A percentile compares a stretch with the other conserved stretches of the same genome.
Evolutionary conservation across 2,797 vertebrate genomes (phyloP).

Genomic region (Falco peregrinus): DNA sequence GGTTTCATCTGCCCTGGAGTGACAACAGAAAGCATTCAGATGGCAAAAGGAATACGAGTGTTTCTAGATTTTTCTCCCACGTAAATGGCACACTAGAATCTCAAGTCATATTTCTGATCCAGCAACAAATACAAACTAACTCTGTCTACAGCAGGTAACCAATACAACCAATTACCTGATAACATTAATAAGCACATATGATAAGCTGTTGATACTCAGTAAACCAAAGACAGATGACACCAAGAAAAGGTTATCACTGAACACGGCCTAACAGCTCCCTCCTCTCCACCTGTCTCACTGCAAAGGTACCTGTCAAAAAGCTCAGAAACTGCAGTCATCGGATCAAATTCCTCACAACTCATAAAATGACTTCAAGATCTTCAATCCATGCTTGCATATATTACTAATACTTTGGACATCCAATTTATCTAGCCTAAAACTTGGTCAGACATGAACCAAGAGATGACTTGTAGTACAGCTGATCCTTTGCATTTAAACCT

Average conservation of each 20-base stretch:
- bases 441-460: neutral
- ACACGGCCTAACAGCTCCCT: neutral
- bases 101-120: neutral
- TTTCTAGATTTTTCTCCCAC: neutral
- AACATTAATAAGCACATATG: neutral
- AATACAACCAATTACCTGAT: neutral
- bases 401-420: neutral
- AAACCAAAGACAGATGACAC: neutral
- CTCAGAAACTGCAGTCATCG: neutral
- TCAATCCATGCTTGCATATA: neutral
- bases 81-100: neutral
- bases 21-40: neutral
- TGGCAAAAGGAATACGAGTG: neutral
- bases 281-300: neutral
- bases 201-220: neutral
- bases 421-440: neutral
- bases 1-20: neutral
- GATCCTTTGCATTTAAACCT: neutral
- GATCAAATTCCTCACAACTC: neutral
- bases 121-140: neutral
- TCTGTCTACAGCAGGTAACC: neutral
- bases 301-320: neutral
- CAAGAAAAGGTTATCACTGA: neutral
- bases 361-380: neutral
- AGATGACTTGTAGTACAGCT: neutral